Evolutionary conservation across 2,888 invertebrate genomes (phyloP).

Genomic region (Drosophila crucigera): DNA sequence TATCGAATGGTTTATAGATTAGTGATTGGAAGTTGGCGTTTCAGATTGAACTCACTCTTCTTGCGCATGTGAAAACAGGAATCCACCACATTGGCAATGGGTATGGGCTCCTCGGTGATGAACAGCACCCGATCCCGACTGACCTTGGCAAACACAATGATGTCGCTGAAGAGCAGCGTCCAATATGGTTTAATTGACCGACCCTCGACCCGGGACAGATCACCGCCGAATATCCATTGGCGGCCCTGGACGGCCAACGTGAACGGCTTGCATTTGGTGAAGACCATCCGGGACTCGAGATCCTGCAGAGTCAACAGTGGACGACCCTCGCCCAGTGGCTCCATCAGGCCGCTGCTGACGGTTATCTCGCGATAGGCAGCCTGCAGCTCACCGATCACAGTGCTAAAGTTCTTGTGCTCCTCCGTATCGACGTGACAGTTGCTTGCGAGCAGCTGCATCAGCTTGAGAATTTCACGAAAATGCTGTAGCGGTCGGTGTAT

Average conservation of each 20-base stretch:
- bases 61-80: constrained; percentile 94
- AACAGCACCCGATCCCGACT: constrained; percentile 94
- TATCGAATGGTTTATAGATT: constrained; percentile 80
- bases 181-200: constrained; percentile 93
- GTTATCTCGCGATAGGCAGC: constrained; percentile 92
- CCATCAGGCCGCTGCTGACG: constrained; percentile 93
- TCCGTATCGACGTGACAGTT: constrained; percentile 85
- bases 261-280: constrained; percentile 96
- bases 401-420: constrained; percentile 85
- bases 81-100: constrained; percentile 91
- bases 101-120: constrained; percentile 94
- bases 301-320: constrained; percentile 93
- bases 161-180: constrained; percentile 93
- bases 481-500: constrained; percentile 94
- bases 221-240: constrained; percentile 96
- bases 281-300: constrained; percentile 94
- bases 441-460: constrained; percentile 87
- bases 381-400: constrained; percentile 86
- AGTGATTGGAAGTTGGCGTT: neutral
- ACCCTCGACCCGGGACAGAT: constrained; percentile 93
- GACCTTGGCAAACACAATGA: constrained; percentile 93
- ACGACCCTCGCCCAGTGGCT: constrained; percentile 92
- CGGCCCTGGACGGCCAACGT: constrained; percentile 92
- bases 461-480: constrained; percentile 88
- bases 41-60: constrained; percentile 87